Conservation (phyloP, 2,888 invertebrate species). For the Orgyia antiqua region DNA sequence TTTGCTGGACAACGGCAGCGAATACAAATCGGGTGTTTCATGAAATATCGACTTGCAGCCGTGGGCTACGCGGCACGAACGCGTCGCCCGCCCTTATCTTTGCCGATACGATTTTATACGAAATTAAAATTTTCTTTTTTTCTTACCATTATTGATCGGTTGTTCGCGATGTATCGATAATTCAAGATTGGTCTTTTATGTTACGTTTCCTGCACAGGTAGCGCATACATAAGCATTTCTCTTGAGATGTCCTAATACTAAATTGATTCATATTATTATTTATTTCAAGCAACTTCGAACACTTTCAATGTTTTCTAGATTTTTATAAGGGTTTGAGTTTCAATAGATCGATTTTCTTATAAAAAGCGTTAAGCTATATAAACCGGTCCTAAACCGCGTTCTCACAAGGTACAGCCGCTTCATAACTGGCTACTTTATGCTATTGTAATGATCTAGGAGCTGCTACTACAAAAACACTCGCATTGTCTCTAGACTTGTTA, state of each 20-base stretch:
- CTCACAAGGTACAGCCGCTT: conserved; percentile 54
- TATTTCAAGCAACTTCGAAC: conserved; percentile 20
- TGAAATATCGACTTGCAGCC: conserved; percentile 71
- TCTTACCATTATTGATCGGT: conserved; percentile 68
- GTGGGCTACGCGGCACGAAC: conserved; percentile 62
- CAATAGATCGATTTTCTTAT: conserved; percentile 40
- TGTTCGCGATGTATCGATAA: conserved; percentile 71
- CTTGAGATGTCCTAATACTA: conserved; percentile 28
- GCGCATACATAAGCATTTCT: conserved; percentile 21
- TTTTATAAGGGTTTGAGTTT: conserved; percentile 32
- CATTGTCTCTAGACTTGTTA: conserved; percentile 65
- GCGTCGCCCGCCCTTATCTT: conserved; percentile 69
- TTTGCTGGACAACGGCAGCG: conserved; percentile 56
- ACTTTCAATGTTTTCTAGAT: conserved; percentile 25
- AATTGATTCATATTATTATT: conserved; percentile 20
- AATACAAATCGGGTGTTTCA: conserved; percentile 74
- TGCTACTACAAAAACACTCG: conserved; percentile 59
- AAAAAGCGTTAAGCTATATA: conserved; percentile 55
- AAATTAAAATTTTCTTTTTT: conserved; percentile 68
- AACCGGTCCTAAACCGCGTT: conserved; percentile 60
- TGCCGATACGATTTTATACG: conserved; percentile 71
- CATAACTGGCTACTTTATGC: conserved; percentile 73
- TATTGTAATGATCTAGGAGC: conserved; percentile 72
- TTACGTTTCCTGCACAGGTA: conserved; percentile 46
- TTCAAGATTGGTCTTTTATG: conserved; percentile 60